phyloP scores from a whole-genome alignment of 2,888 invertebrate genomes.

The Watsonalla binaria region DNA sequence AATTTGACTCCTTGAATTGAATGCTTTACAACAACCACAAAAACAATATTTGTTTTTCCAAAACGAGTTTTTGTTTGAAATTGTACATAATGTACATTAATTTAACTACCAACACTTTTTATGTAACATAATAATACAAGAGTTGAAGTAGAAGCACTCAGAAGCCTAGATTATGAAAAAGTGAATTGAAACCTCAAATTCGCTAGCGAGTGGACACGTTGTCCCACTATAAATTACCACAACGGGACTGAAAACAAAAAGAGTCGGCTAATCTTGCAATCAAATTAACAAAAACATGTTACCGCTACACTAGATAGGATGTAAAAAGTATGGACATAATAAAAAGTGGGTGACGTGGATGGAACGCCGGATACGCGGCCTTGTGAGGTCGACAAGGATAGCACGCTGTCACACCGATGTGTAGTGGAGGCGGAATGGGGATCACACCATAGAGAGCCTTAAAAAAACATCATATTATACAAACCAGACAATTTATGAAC shows the following conservation, averaged over 20 bases:
- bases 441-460: too few species aligned
- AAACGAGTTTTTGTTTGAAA: too few species aligned
- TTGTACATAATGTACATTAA: too few species aligned
- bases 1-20: too few species aligned
- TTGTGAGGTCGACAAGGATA: conserved; percentile 49
- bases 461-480: too few species aligned
- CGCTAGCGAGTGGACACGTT: neutral
- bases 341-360: conserved; percentile 5
- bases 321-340: conserved; percentile 21
- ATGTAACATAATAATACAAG: neutral
- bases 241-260: neutral
- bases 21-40: too few species aligned
- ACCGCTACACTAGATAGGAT: conserved; percentile 37
- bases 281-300: conserved; percentile 9
- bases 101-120: neutral
- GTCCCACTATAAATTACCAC: neutral
- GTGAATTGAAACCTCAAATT: neutral
- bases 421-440: neutral
- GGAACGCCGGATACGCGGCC: conserved; percentile 45
- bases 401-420: conserved; percentile 36
- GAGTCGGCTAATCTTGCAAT: conserved; percentile 1
- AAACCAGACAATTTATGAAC: too few species aligned
- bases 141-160: too few species aligned
- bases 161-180: neutral
- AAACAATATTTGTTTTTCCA: too few species aligned